phyloP scores from a whole-genome alignment of 2,113 vertebrate genomes.

The Furnarius figulus region DNA sequence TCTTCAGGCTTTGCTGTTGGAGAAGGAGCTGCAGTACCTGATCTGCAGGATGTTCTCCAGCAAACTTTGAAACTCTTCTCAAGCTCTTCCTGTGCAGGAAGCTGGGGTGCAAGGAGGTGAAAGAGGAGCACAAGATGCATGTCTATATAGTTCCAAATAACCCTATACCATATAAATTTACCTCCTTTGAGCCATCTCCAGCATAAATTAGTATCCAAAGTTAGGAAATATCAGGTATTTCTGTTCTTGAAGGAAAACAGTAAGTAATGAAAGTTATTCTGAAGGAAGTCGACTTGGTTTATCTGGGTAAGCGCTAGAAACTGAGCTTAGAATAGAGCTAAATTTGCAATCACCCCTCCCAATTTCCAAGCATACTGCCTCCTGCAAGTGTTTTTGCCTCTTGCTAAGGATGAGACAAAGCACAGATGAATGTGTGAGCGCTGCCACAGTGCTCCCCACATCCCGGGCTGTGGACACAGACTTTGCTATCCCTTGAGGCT shows the following conservation, averaged over 20 bases:
- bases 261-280: neutral
- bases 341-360: neutral
- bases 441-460: neutral
- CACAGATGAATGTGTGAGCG: neutral
- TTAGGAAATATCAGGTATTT: neutral
- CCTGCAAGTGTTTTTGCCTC: neutral
- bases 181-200: neutral
- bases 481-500: neutral
- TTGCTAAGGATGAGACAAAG: neutral
- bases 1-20: neutral
- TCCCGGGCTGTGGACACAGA: rapidly evolving
- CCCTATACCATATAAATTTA: neutral
- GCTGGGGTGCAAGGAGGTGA: neutral
- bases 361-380: neutral
- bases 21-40: neutral
- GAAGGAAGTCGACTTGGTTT: neutral
- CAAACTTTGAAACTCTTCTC: neutral
- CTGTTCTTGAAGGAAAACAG: neutral
- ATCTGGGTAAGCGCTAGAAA: neutral
- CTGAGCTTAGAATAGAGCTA: neutral
- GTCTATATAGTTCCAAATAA: neutral
- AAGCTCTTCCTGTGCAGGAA: neutral
- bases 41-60: neutral
- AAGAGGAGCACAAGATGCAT: neutral
- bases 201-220: neutral